Conservation (phyloP, 1,140 invertebrate species). For the Diachasmimorpha longicaudata region DNA sequence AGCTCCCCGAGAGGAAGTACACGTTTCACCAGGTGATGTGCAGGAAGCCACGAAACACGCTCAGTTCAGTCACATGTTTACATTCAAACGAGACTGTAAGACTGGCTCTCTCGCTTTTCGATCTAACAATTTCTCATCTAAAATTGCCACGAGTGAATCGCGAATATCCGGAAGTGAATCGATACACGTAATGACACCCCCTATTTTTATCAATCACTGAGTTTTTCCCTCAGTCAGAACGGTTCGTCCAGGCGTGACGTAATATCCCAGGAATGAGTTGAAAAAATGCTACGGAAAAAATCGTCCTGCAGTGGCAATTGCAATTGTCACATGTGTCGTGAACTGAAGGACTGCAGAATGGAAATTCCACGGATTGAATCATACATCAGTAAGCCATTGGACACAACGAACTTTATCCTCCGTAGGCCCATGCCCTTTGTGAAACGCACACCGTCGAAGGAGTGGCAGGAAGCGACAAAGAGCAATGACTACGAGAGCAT, state of each 20-base stretch:
- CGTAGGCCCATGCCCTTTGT: constrained; percentile 66
- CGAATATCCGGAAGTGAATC: not conserved
- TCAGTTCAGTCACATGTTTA: constrained; percentile 51
- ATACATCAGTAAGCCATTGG: constrained; percentile 37
- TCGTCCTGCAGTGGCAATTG: constrained; percentile 50
- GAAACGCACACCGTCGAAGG: constrained; percentile 56
- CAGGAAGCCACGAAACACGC: constrained; percentile 41
- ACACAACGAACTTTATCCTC: constrained; percentile 67
- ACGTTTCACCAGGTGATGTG: constrained; percentile 53
- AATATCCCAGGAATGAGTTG: constrained; percentile 35
- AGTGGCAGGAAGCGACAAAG: constrained; percentile 64
- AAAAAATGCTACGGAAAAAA: constrained; percentile 22
- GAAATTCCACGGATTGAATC: not conserved
- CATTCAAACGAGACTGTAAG: constrained; percentile 33
- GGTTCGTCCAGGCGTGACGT: constrained; percentile 33
- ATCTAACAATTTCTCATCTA: too few relatives aligned
- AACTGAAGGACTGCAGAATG: constrained; percentile 61
- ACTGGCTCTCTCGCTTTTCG: constrained; percentile 19
- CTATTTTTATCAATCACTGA: not conserved
- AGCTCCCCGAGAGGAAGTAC: constrained; percentile 36
- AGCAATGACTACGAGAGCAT: constrained; percentile 57
- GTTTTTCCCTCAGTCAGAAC: not conserved
- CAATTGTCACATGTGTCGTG: constrained; percentile 67
- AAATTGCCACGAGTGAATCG: not conserved
- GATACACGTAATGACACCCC: not conserved